Conservation (phyloP, 2,888 invertebrate genomes). For the Agrotis ipsilon region DNA sequence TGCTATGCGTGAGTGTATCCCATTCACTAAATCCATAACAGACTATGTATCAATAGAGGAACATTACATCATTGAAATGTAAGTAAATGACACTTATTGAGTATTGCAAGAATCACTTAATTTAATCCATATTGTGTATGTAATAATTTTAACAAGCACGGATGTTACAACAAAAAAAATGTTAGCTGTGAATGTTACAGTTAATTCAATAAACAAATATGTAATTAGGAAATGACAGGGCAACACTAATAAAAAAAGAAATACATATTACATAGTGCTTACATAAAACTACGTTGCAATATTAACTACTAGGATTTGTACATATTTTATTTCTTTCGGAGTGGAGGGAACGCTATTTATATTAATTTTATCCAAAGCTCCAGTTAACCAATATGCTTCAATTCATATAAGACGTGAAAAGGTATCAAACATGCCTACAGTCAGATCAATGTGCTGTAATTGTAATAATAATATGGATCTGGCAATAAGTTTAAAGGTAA, state of each 20-base stretch:
- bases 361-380: too few relatives aligned
- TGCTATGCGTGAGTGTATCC: slow-evolving; percentile 2
- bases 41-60: slow-evolving; percentile 1
- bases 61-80: slow-evolving; percentile 25
- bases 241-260: slow-evolving; percentile 17
- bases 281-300: background rate
- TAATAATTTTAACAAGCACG: slow-evolving; percentile 8
- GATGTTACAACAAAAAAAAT: slow-evolving; percentile 21
- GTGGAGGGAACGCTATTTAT: too few relatives aligned
- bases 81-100: slow-evolving; percentile 17
- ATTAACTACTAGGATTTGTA: too few relatives aligned
- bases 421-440: background rate
- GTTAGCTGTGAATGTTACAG: slow-evolving; percentile 21
- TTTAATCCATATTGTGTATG: slow-evolving; percentile 4
- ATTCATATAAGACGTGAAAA: background rate
- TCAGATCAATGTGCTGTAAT: background rate
- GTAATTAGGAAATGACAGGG: slow-evolving; percentile 9
- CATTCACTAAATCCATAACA: background rate
- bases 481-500: background rate
- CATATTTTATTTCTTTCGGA: too few relatives aligned
- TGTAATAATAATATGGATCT: background rate
- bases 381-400: too few relatives aligned
- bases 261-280: background rate
- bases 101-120: background rate
- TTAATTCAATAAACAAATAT: slow-evolving; percentile 2